These are phyloP conservation scores for Lagria hirta DNA, from an alignment of 2,888 invertebrate species.

Conservation along the genomic window DNA sequence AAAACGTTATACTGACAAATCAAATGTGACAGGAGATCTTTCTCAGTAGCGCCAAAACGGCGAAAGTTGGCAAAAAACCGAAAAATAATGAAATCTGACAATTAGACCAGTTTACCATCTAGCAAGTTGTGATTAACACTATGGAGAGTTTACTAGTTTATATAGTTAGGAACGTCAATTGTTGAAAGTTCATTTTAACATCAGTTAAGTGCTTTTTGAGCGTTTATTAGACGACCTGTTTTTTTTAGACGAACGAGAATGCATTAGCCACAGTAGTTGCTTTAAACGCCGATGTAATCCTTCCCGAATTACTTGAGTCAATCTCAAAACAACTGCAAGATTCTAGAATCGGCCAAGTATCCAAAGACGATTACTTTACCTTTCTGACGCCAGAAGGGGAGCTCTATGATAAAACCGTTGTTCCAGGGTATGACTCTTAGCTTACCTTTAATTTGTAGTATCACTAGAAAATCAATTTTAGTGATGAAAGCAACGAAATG, in stretches of 20 bases:
- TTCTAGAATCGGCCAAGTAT: conserved; percentile 68
- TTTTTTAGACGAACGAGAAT: conserved; percentile 62
- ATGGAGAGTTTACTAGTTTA: too few relatives aligned
- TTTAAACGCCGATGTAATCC: conserved; percentile 64
- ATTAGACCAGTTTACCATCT: too few relatives aligned
- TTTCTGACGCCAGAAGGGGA: conserved; percentile 86
- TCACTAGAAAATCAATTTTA: conserved; percentile 28
- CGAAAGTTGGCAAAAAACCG: too few relatives aligned
- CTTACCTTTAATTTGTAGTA: neutral
- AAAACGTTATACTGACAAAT: too few relatives aligned
- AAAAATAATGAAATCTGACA: too few relatives aligned
- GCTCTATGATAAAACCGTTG: conserved; percentile 84
- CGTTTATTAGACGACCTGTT: conserved; percentile 6
- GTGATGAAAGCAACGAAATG: conserved; percentile 56
- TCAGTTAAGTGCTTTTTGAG: conserved; percentile 1
- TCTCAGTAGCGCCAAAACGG: too few relatives aligned
- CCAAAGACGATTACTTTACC: conserved; percentile 78
- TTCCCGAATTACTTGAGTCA: conserved; percentile 65
- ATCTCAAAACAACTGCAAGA: conserved; percentile 65
- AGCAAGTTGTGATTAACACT: too few relatives aligned
- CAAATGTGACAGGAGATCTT: too few relatives aligned
- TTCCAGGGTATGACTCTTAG: conserved; percentile 58
- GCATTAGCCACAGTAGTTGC: conserved; percentile 71
- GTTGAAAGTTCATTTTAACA: too few relatives aligned
- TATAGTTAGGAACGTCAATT: too few relatives aligned